Evolutionary conservation across 2,888 invertebrate species (phyloP), one percentile per base, ranked within the genome.

Genomic region (Chromoteleia sp.): DNA sequence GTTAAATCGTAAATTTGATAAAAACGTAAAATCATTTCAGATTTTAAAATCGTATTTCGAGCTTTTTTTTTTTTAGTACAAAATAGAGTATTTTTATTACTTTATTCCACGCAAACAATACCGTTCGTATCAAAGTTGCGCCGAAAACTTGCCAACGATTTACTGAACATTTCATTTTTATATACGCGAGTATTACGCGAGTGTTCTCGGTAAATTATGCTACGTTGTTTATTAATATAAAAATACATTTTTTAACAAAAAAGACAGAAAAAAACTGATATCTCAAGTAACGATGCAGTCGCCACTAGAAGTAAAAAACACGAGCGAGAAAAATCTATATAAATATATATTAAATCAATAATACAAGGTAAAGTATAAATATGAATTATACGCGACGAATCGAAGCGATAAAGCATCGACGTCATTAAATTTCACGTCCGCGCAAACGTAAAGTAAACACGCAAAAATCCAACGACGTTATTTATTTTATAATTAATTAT

Each of bases 21-120:
- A n/a, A 61, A 61, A 10, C 30, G 29, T 61, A 61, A 61, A 61
- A 61, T 45, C 43, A 61, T 61, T 43, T 61, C 0, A 6, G 14
- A 36, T 25, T 59, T 41, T 21, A 59, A 14, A 41, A 41, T 25
- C 25, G 14, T 14, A 14, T 25, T 21, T 33, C 33, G 15, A 33
- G 33, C 21, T 33, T 54, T 54, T 8, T 54, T 54, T 54, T n/a
- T 10, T 10, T 17, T 14, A 15, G 33, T 8, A 7, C 17, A 14
- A 25, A 12, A 14, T 14, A 29, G 2, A 29, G 29, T 14, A 29
- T 14, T 50, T 50, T 50, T 50, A 29, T 50, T 50, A 8, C 50
- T 50, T 29, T 14, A 50, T 50, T 29, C 7, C 25, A 50, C 50
- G 50, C 29, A 50, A 50, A 50, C 29, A 50, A 29, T 50, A 50